These are phyloP conservation scores for Lepus timidus DNA, from an alignment of 2,113 vertebrate genomes.

Conservation along the genomic window DNA sequence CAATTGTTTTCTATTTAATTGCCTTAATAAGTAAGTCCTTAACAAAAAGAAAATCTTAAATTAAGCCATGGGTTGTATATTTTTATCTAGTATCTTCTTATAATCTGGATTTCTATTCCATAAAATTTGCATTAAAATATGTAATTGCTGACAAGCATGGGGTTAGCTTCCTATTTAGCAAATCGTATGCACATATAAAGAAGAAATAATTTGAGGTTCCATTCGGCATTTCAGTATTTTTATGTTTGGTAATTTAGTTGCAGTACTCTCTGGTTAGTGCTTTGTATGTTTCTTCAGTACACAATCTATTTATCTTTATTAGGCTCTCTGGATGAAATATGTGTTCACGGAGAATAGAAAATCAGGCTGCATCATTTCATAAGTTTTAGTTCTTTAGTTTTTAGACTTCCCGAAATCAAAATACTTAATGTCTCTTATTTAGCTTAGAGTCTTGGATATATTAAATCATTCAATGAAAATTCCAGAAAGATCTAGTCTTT, in stretches of 20 bases:
- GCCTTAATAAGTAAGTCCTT: not conserved
- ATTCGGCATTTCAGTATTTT: slow-evolving; percentile 66
- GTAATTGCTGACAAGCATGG: not conserved
- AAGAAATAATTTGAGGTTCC: slow-evolving; percentile 20
- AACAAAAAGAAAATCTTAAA: not conserved
- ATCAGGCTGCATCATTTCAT: slow-evolving; percentile 52
- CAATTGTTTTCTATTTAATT: not conserved
- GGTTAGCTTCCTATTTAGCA: not conserved
- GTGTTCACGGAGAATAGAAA: slow-evolving; percentile 49
- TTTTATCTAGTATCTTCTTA: slow-evolving; percentile 35
- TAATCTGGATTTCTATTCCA: not conserved
- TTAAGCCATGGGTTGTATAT: not conserved
- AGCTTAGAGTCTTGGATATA: slow-evolving; percentile 35
- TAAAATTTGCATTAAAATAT: not conserved
- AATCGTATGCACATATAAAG: not conserved
- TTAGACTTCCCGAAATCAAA: slow-evolving; percentile 68
- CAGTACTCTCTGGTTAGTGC: slow-evolving; percentile 46
- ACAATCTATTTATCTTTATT: slow-evolving; percentile 80
- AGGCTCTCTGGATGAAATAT: slow-evolving; percentile 7
- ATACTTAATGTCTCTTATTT: not conserved
- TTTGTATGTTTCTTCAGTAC: slow-evolving; percentile 74
- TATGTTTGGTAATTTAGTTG: slow-evolving; percentile 78
- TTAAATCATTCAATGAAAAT: slow-evolving; percentile 11
- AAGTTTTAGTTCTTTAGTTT: slow-evolving; percentile 46
- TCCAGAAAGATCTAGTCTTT: not conserved